Conservation (phyloP, 2,797 vertebrate genomes). For the Helarctos malayanus region DNA sequence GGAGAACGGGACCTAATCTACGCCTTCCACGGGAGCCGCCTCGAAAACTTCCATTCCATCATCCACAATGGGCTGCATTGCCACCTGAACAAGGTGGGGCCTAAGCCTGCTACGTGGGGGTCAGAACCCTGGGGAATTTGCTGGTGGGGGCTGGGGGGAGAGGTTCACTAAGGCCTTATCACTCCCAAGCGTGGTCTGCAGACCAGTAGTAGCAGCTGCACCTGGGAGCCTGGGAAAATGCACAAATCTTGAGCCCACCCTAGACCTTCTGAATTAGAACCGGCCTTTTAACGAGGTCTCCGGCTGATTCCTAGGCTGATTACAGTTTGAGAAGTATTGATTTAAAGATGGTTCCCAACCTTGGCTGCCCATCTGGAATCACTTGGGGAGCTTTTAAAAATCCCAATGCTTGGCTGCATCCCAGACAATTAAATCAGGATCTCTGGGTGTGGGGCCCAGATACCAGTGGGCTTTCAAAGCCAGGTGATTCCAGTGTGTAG, state of each 20-base stretch:
- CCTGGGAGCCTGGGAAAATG: neutral
- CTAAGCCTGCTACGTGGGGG: neutral
- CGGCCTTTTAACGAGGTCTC: neutral
- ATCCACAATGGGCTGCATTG: constrained; percentile 98
- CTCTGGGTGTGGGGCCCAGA: neutral
- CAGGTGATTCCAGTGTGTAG: neutral
- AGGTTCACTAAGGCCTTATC: neutral
- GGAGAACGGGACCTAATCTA: constrained; percentile 95
- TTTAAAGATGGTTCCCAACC: neutral
- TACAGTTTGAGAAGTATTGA: neutral
- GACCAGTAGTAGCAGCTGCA: too few species aligned
- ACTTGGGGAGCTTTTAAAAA: neutral
- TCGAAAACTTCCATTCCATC: constrained; percentile 99
- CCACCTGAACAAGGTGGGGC: constrained; percentile 95
- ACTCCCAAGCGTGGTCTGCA: neutral
- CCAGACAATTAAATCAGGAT: neutral
- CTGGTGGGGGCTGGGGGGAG: neutral
- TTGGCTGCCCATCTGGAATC: neutral
- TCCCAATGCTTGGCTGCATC: neutral
- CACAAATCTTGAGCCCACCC: neutral
- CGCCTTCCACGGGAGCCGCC: constrained; percentile 97
- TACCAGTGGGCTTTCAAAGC: neutral
- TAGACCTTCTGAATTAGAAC: neutral
- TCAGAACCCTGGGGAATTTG: neutral
- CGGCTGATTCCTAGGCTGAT: neutral